A percentile compares a stretch with the other conserved stretches of the same genome.
Conservation (phyloP, 2,888 invertebrate genomes). For the Deilephila elpenor region DNA sequence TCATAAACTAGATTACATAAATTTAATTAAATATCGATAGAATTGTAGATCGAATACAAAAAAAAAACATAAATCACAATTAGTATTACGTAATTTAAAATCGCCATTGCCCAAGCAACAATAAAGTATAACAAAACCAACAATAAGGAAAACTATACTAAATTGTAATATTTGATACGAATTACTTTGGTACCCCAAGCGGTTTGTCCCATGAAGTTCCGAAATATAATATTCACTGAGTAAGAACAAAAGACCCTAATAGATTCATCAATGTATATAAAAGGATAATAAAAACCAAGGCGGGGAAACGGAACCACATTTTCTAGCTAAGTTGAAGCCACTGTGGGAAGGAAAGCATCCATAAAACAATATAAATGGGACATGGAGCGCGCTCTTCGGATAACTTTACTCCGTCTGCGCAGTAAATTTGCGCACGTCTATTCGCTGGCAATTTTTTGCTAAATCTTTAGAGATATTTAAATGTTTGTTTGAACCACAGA, state of each 20-base stretch:
- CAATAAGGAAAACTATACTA: too few species aligned
- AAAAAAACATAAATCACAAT: too few species aligned
- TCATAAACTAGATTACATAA: too few species aligned
- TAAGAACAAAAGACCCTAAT: constrained; percentile 16
- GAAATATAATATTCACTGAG: constrained; percentile 9
- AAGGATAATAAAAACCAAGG: constrained; percentile 51
- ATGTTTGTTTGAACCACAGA: too few species aligned
- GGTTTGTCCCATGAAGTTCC: background rate
- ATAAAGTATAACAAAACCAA: too few species aligned
- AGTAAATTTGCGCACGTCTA: constrained; percentile 58
- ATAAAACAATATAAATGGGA: constrained; percentile 81
- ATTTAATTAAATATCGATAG: too few species aligned
- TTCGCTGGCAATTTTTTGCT: constrained; percentile 30
- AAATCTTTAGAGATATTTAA: background rate
- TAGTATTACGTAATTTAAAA: too few species aligned
- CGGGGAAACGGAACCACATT: constrained; percentile 64
- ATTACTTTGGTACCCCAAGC: background rate
- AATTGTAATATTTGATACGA: background rate
- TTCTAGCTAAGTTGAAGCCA: constrained; percentile 61
- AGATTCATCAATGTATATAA: constrained; percentile 30
- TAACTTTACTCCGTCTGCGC: constrained; percentile 57
- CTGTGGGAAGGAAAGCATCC: constrained; percentile 70
- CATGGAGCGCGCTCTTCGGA: constrained; percentile 62
- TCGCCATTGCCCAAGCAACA: too few species aligned
- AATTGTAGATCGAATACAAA: too few species aligned